These are phyloP conservation scores for Drosophila borealis DNA, from an alignment of 2,888 invertebrate species.

Conservation along the genomic window DNA sequence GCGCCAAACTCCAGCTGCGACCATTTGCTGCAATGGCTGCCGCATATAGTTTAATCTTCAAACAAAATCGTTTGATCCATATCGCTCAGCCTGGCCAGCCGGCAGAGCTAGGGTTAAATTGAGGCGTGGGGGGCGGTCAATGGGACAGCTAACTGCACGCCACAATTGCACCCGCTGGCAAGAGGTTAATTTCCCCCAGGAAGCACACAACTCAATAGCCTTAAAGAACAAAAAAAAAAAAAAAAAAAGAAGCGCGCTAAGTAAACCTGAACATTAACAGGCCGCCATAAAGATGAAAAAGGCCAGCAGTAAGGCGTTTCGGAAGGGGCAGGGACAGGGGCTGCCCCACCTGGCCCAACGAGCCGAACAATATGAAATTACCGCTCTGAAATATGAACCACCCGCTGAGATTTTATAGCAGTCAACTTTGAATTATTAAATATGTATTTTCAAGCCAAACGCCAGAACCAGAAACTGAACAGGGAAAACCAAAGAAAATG, in stretches of 20 bases:
- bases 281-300: constrained; percentile 45
- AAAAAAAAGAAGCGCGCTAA: constrained; percentile 54
- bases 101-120: constrained; percentile 6
- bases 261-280: constrained; percentile 76
- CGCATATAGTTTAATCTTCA: constrained; percentile 71
- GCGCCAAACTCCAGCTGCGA: constrained; percentile 17
- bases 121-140: constrained; percentile 4
- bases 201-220: constrained; percentile 73
- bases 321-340: neutral
- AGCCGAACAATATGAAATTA: constrained; percentile 72
- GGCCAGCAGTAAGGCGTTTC: constrained; percentile 20
- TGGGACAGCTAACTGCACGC: constrained; percentile 41
- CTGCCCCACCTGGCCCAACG: constrained; percentile 51
- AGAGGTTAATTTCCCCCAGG: constrained; percentile 78
- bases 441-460: constrained; percentile 65
- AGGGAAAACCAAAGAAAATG: neutral
- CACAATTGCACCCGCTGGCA: constrained; percentile 61
- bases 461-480: constrained; percentile 58
- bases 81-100: constrained; percentile 44
- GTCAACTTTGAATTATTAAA: constrained; percentile 79
- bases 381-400: constrained; percentile 69
- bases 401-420: constrained; percentile 79
- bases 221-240: constrained; percentile 62
- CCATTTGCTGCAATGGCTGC: constrained; percentile 47
- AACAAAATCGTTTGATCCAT: constrained; percentile 81